These are phyloP conservation scores for Poecilus cupreus DNA, from an alignment of 2,888 invertebrate genomes.

Conservation along the genomic window DNA sequence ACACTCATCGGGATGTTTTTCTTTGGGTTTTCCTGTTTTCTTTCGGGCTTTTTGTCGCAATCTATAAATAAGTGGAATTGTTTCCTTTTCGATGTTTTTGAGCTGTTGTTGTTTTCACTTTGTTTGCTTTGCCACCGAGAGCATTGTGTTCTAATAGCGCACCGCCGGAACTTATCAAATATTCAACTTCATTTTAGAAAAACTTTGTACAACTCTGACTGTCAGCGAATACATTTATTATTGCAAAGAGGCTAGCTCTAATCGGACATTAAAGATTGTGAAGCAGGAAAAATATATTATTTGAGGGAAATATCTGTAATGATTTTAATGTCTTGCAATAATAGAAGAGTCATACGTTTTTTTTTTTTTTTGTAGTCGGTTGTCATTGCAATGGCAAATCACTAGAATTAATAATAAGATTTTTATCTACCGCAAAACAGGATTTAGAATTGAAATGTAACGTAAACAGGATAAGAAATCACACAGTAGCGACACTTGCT, in stretches of 20 bases:
- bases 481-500: too few relatives aligned
- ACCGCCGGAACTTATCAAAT: conserved; percentile 27
- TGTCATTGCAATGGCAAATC: too few relatives aligned
- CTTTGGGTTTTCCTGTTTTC: conserved; percentile 1
- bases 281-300: too few relatives aligned
- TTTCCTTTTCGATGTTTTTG: conserved; percentile 27
- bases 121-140: conserved; percentile 11
- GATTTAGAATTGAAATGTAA: too few relatives aligned
- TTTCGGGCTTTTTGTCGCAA: conserved; percentile 15
- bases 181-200: neutral
- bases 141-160: neutral
- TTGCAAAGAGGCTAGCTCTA: neutral
- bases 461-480: too few relatives aligned
- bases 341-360: too few relatives aligned
- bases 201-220: neutral
- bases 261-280: too few relatives aligned
- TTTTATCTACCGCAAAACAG: too few relatives aligned
- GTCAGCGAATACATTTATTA: neutral
- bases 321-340: too few relatives aligned
- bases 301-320: too few relatives aligned
- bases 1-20: conserved; percentile 10
- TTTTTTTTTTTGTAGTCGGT: too few relatives aligned
- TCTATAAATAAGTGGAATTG: conserved; percentile 33
- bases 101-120: neutral
- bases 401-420: too few relatives aligned